Evolutionary conservation across 2,888 invertebrate genomes (phyloP).

Genomic region (Lymantria monacha): DNA sequence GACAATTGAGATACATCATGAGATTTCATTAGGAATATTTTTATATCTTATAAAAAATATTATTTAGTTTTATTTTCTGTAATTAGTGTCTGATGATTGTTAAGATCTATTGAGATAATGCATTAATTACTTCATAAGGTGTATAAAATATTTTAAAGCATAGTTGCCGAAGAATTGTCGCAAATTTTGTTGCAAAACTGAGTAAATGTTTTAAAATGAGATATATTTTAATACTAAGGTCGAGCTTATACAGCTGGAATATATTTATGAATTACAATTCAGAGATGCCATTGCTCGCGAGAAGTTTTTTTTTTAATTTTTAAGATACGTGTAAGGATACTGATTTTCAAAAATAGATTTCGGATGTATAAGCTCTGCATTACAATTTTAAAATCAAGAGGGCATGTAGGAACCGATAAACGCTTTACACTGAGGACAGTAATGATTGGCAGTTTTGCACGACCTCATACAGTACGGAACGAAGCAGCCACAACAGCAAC

Average conservation of each 20-base stretch:
- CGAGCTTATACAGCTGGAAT: too few species aligned
- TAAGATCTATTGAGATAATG: too few species aligned
- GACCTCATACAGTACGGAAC: slow-evolving; percentile 77
- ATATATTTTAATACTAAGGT: neutral
- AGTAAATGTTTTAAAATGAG: neutral
- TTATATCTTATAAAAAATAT: too few species aligned
- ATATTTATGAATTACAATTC: neutral
- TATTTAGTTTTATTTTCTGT: too few species aligned
- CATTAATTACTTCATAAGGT: too few species aligned
- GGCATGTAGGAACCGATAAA: slow-evolving; percentile 67
- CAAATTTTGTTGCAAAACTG: too few species aligned
- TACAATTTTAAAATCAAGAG: slow-evolving; percentile 46
- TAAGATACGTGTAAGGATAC: neutral
- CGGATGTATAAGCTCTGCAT: neutral
- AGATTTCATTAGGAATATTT: too few species aligned
- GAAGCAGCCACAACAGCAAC: slow-evolving; percentile 74
- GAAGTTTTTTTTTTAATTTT: neutral
- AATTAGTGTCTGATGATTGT: too few species aligned
- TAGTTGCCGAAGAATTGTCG: too few species aligned
- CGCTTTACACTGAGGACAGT: slow-evolving; percentile 74
- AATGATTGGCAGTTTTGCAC: slow-evolving; percentile 80
- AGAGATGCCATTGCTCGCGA: neutral
- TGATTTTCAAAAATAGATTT: neutral
- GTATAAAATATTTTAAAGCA: too few species aligned
- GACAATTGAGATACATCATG: too few species aligned